A percentile compares a stretch with the other conserved stretches of the same genome.
Conservation (phyloP, 2,113 vertebrate genomes). For the Acanthisitta chloris region DNA sequence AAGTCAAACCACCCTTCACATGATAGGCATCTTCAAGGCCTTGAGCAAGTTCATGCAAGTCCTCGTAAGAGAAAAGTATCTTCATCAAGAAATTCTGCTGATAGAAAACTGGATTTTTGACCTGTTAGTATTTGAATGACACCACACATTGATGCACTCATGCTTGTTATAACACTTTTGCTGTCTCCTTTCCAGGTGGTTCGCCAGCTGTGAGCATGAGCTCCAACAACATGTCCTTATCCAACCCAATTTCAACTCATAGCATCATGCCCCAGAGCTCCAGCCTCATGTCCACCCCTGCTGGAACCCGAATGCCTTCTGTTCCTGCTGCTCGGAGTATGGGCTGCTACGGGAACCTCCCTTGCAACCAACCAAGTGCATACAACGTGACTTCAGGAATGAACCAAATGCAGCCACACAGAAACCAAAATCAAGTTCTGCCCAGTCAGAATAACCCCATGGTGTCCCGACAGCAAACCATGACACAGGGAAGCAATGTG, state of each 20-base stretch:
- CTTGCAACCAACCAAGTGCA: constrained; percentile 73
- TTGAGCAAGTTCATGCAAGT: neutral
- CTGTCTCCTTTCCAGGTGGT: constrained; percentile 63
- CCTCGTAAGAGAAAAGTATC: neutral
- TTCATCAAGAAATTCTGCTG: neutral
- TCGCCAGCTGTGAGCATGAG: constrained; percentile 75
- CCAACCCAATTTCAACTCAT: constrained; percentile 80
- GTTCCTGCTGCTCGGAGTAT: constrained; percentile 71
- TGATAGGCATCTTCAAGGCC: neutral
- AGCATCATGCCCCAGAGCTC: constrained; percentile 77
- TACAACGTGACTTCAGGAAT: constrained; percentile 70
- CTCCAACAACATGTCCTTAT: constrained; percentile 76
- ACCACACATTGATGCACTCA: neutral
- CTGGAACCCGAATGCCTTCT: constrained; percentile 79
- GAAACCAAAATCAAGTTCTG: constrained; percentile 77
- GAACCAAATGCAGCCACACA: constrained; percentile 80
- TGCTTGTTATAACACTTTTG: neutral
- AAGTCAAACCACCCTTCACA: neutral
- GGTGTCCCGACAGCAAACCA: constrained; percentile 73
- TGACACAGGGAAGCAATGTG: constrained; percentile 57
- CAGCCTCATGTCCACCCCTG: constrained; percentile 77
- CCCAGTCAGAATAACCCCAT: constrained; percentile 78
- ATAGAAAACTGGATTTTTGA: neutral
- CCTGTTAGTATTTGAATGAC: neutral
- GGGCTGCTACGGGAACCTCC: constrained; percentile 77